Conservation (phyloP, 2,113 vertebrate species). For the Fregetta grallaria region DNA sequence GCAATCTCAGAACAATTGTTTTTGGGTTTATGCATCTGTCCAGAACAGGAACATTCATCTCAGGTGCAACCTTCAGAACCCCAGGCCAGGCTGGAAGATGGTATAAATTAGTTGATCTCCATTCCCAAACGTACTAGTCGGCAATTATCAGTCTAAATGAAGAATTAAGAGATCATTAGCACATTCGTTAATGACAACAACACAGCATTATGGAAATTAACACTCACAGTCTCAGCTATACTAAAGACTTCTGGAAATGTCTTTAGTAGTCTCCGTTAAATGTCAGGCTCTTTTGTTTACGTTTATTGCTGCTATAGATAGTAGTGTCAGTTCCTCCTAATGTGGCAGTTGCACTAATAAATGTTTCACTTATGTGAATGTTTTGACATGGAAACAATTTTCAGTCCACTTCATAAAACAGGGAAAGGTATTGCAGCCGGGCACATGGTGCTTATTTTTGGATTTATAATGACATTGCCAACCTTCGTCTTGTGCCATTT, state of each 20-base stretch:
- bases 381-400: not conserved
- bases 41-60: not conserved
- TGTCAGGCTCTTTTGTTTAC: not conserved
- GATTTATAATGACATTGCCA: not conserved
- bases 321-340: not conserved
- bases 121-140: not conserved
- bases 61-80: not conserved
- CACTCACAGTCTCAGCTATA: not conserved
- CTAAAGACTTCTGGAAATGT: not conserved
- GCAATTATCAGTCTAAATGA: not conserved
- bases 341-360: not conserved
- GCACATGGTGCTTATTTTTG: not conserved
- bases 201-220: constrained; percentile 6
- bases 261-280: not conserved
- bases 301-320: not conserved
- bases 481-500: not conserved
- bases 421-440: not conserved
- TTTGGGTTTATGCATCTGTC: not conserved
- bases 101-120: not conserved
- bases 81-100: not conserved
- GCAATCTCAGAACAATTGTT: not conserved
- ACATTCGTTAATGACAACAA: not conserved
- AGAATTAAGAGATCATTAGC: constrained; percentile 40
- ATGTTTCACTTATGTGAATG: not conserved
- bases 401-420: not conserved